Conservation (phyloP, 2,888 invertebrate species). For the Ophion slaviceki region DNA sequence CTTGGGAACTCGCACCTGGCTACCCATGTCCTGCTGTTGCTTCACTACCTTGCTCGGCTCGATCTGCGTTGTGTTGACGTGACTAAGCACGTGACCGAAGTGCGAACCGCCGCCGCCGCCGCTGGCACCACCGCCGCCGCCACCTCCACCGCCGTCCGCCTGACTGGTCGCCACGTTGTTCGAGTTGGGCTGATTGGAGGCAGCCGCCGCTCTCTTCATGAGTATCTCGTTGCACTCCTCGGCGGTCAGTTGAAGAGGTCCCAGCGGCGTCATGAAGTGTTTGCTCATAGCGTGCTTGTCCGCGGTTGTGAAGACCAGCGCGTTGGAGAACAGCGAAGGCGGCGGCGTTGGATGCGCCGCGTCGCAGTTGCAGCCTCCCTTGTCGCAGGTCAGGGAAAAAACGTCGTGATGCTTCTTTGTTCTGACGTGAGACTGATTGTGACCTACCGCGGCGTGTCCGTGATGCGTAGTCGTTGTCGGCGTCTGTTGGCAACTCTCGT, state of each 20-base stretch:
- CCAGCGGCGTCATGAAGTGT: constrained; percentile 90
- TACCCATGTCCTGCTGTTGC: constrained; percentile 86
- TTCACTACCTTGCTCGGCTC: constrained; percentile 85
- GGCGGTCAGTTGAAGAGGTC: constrained; percentile 89
- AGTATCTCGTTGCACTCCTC: constrained; percentile 92
- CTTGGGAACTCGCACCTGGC: constrained; percentile 85
- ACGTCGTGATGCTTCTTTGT: constrained; percentile 81
- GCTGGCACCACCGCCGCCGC: neutral
- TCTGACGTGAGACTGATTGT: constrained; percentile 82
- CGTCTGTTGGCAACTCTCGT: constrained; percentile 81
- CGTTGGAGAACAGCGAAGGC: constrained; percentile 81
- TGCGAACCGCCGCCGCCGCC: constrained; percentile 70
- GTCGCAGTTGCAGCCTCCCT: constrained; percentile 82
- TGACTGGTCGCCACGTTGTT: constrained; percentile 80
- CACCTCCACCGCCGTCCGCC: constrained; percentile 70
- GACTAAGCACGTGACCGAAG: constrained; percentile 81
- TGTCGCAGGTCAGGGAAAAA: constrained; percentile 81
- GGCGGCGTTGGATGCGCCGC: constrained; percentile 80
- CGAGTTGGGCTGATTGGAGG: constrained; percentile 83
- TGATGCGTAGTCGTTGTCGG: constrained; percentile 78
- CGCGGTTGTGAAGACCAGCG: constrained; percentile 81
- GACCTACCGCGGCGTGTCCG: constrained; percentile 75
- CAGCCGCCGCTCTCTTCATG: constrained; percentile 90
- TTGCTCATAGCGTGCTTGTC: constrained; percentile 84
- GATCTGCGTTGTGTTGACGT: constrained; percentile 84